Base-by-base conservation (phyloP, 2,888 invertebrate genomes). In the Epinotia bilunana region DNA sequence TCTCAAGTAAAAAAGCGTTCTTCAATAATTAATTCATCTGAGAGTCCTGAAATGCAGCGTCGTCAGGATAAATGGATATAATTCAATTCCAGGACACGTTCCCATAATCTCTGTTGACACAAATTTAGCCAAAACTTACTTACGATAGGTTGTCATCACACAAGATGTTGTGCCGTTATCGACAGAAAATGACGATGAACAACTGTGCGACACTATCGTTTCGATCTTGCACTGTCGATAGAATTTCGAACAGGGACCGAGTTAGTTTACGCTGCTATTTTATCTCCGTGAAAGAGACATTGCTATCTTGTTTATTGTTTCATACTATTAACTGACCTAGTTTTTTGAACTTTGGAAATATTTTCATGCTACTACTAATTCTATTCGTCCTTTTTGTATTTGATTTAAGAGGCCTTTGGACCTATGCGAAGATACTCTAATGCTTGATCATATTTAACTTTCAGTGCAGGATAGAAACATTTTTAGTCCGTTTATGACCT, bases 181-280 rank as follows among this genome's bases (percentile, higher is more conserved):
- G 75, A 72, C 64, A 75, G 62, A 65, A 75, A 60, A 61, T 76
- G 68, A 73, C 77, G 77, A 76, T 76, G 73, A 74, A 77, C 73
- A 73, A 74, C 74, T 74, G 16, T 12, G 9, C 61, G 70, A n/a
- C 61, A 39, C 72, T 76, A 74, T 76, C 74, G 43, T 46, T 49
- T n/a, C 53, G 46, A 77, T 72, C 72, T 83, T 82, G 80, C 83
- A 80, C 82, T 77, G 77, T 77, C 79, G 80, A 79, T 80, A 79
- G 80, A 82, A 83, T 81, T 82, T 82, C 80, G 39, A 67, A 77
- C 77, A 72, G 72, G 77, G 77, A 77, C 74, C 74, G 75, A 72
- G 75, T 77, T 80, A 81, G 78, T 76, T 63, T 80, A 81, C 82
- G 81, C 81, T 73, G 80, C 81, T 65, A 65, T 23, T 82, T 78